Evolutionary conservation across 2,888 invertebrate genomes (phyloP), one percentile per base, ranked within the genome.

Genomic region (Andrena flavipes): DNA sequence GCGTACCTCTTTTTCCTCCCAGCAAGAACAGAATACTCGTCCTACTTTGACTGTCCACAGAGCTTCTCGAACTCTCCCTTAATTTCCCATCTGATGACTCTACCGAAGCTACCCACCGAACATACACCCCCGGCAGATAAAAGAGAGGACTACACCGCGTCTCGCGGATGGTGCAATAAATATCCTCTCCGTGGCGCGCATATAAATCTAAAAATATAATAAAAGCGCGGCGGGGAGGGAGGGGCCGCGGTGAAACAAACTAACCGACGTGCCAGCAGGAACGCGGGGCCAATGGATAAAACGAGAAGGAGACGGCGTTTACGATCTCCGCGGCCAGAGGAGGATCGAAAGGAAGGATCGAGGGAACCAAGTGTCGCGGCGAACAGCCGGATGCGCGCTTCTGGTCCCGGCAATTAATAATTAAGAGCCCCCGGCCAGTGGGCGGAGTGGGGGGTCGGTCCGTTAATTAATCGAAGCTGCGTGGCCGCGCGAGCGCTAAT

Each of bases 381-480:
- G 86, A 86, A 90, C 89, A 90, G 87, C 89, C 90, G 91, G 90
- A 91, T 91, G 90, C 88, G 82, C 87, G 83, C 84, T 90, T 86
- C 84, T 89, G 87, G 87, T 85, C 78, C 70, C 85, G 87, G 88
- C 90, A 89, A 91, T 93, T 92, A 93, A 92, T 93, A 92, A 93
- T 92, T 92, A 92, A 93, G 91, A 90, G 92, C 90, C 89, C 86
- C 84, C 78, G 87, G 89, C 85, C 67, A 67, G 65, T 72, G 78
- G 63, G 74, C 62, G 33, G 42, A 48, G 63, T 59, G 65, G 83
- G 73, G 76, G 83, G 76, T 68, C 84, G 82, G 86, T 84, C 87
- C 88, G 90, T 92, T 93, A 92, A 93, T 93, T 92, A 92, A 93
- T 92, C 91, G 92, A 86, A 84, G 84, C 87, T 86, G 89, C 89